Evolutionary conservation across 2,797 vertebrate genomes (phyloP).

Genomic region (Microtus obscurus): DNA sequence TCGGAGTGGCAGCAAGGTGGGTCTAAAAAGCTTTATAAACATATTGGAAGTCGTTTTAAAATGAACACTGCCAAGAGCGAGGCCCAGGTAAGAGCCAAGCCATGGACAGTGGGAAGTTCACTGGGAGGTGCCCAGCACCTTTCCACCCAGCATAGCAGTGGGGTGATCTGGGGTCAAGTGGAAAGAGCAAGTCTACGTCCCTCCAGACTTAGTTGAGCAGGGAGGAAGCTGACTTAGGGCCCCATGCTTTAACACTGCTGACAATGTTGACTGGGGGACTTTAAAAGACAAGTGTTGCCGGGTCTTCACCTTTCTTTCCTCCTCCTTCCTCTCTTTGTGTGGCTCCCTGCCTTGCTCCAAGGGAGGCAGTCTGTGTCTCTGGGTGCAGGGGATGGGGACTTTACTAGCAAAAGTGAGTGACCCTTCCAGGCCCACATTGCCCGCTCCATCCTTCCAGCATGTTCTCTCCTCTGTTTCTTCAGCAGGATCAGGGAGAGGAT

Average conservation of each 20-base stretch:
- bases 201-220: background rate
- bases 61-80: constrained; percentile 55
- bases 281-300: constrained; percentile 18
- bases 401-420: background rate
- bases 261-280: no score
- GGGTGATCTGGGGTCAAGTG: constrained; percentile 61
- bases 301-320: constrained; percentile 36
- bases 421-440: background rate
- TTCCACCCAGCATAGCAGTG: background rate
- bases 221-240: background rate
- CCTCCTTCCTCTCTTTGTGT: background rate
- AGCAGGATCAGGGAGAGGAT: constrained; percentile 49
- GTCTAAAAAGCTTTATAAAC: constrained; percentile 61
- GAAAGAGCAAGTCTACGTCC: constrained; percentile 14
- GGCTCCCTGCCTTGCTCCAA: background rate
- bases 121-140: background rate
- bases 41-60: constrained; percentile 70
- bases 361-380: background rate
- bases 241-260: background rate
- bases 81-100: background rate
- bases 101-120: background rate
- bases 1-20: background rate
- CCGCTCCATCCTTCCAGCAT: background rate
- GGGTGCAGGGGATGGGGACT: constrained; percentile 23
- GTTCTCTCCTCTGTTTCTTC: background rate